Percentiles rank a stretch among this genome's conserved stretches.
These are phyloP conservation scores for Cabera pusaria DNA, from an alignment of 2,888 invertebrate genomes.

Conservation along the genomic window DNA sequence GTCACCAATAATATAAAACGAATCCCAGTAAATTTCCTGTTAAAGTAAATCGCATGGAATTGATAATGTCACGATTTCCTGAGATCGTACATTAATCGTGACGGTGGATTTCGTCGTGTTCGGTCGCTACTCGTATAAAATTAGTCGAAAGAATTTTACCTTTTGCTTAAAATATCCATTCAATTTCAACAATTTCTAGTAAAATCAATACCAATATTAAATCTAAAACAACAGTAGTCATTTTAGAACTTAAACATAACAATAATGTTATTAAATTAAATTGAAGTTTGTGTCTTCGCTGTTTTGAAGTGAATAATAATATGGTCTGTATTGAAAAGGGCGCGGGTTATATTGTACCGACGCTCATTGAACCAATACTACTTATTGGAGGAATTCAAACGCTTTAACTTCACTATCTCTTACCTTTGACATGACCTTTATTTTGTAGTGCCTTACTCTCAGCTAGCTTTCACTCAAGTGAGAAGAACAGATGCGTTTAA, in stretches of 20 bases:
- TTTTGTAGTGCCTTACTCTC: conserved; percentile 10
- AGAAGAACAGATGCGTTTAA: neutral
- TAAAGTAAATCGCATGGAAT: neutral
- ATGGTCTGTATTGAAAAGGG: conserved; percentile 2
- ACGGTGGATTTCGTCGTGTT: conserved; percentile 23
- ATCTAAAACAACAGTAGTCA: no score
- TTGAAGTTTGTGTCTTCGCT: no score
- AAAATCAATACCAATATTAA: neutral
- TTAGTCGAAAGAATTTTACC: conserved; percentile 14
- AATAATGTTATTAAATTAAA: no score
- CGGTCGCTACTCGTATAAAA: conserved; percentile 43
- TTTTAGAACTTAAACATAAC: no score
- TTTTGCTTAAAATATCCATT: conserved; percentile 28
- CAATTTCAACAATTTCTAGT: conserved; percentile 1
- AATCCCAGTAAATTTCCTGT: no score
- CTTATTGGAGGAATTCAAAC: conserved; percentile 16
- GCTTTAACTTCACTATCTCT: conserved; percentile 17
- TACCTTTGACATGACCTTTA: conserved; percentile 17
- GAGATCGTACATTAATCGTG: conserved; percentile 9
- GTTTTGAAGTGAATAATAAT: no score
- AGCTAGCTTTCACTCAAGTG: conserved; percentile 6
- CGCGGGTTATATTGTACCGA: conserved; percentile 14
- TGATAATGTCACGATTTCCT: conserved; percentile 2
- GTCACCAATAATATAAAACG: no score
- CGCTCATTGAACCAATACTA: conserved; percentile 20